Percentiles rank a stretch among this genome's conserved stretches.
Conservation (phyloP, 2,797 vertebrate genomes). For the Tympanoctomys barrerae region DNA sequence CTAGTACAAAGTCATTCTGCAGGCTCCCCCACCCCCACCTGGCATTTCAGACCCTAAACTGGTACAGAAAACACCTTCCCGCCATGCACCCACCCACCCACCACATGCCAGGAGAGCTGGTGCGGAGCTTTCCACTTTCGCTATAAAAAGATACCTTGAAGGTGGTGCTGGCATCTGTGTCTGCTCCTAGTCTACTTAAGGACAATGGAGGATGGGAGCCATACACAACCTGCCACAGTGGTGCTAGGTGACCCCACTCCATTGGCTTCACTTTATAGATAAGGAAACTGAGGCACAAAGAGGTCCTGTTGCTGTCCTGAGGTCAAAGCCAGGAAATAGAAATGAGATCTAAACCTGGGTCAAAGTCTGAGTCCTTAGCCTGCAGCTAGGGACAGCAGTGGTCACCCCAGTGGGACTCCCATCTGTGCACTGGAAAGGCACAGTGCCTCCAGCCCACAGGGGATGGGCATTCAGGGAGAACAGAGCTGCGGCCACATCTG, state of each 20-base stretch:
- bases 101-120: slow-evolving; percentile 53
- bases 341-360: not conserved
- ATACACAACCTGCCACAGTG: not conserved
- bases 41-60: slow-evolving; percentile 62
- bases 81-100: slow-evolving; percentile 61
- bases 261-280: not conserved
- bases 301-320: not conserved
- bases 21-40: slow-evolving; percentile 42
- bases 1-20: slow-evolving; percentile 30
- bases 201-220: not conserved
- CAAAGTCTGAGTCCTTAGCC: not conserved
- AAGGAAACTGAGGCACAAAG: not conserved
- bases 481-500: not conserved
- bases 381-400: not conserved
- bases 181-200: not conserved
- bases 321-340: not conserved
- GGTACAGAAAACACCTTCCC: slow-evolving; percentile 69
- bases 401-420: accelerated
- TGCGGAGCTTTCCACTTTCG: slow-evolving; percentile 48
- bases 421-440: not conserved
- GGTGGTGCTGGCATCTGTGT: slow-evolving; percentile 13
- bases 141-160: slow-evolving; percentile 83
- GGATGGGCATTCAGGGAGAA: not conserved
- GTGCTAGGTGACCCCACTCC: not conserved
- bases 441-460: not conserved